Base-by-base conservation (phyloP, 1,140 invertebrate genomes). In the Drosophila dunni region DNA sequence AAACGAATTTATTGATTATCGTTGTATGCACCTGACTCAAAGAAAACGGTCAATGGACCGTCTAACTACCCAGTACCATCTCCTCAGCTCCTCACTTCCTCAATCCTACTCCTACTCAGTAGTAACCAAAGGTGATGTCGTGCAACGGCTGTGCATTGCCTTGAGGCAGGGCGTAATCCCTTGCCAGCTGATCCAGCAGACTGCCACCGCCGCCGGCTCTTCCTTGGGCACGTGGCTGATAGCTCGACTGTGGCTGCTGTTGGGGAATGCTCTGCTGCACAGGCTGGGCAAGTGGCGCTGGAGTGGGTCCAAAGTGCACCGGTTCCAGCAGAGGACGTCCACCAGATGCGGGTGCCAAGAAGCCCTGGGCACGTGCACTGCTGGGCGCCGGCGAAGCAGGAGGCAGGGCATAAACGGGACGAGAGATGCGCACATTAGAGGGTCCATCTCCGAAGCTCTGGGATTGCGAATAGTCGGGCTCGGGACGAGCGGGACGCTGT, bases 81-180 rank as follows among this genome's bases (percentile, higher is more conserved):
- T 34, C 57, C 42, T 46, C 57, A 44, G 40, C 34, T 17, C 24
- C 24, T 29, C 40, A 10, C 64, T 61, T 38, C 93, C 24, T 29
- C 24, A 29, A 6, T 29, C 2, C 24, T 29, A 29, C 24, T 29
- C 24, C 24, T 29, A 29, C 1, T 6, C 94, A 95, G 89, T 95
- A 96, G 71, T 95, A 95, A 79, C 96, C 95, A 80, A 97, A 97
- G 63, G 95, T 95, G 85, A 97, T 97, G 86, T 97, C 96, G 81
- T 97, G 96, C 13, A 96, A 92, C 0, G 96, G 94, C 2, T 95
- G 93, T 9, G 95, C 94, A 8, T 93, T 94, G 42, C 94, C 94
- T 79, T 95, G 93, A 0, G 96, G 96, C 15, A 97, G 91, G 10
- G 96, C 95, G 82, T 96, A 97, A 75, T 97, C 96, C 81, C 95